phyloP scores from a whole-genome alignment of 2,797 vertebrate genomes.

The Lagodon rhomboides region DNA sequence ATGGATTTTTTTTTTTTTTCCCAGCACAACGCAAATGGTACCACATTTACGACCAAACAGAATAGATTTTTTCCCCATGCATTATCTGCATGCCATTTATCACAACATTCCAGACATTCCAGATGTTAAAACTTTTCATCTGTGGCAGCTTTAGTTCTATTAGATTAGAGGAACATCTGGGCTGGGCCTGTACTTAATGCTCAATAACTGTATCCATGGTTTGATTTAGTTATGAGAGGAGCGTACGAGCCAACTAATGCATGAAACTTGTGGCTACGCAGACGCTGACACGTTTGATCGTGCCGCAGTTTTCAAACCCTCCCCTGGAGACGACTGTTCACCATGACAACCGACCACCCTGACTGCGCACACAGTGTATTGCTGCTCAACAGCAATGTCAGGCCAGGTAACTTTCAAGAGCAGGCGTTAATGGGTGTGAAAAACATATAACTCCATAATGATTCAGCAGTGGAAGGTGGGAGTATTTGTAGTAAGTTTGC shows the following conservation, averaged over 20 bases:
- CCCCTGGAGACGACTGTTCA: constrained; percentile 21
- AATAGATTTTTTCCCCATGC: background rate
- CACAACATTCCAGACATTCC: constrained; percentile 17
- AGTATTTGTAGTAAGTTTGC: background rate
- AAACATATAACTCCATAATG: constrained; percentile 10
- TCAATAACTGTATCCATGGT: constrained; percentile 4
- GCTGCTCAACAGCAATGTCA: constrained; percentile 12
- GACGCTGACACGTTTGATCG: constrained; percentile 20
- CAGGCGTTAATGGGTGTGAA: constrained; percentile 2
- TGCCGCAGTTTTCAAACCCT: constrained; percentile 1
- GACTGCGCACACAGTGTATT: background rate
- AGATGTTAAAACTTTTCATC: constrained; percentile 24
- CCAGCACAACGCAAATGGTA: constrained; percentile 9
- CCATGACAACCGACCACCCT: constrained; percentile 29
- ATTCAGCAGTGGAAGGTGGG: constrained; percentile 9
- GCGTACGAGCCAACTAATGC: background rate
- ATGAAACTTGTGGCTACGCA: constrained; percentile 17
- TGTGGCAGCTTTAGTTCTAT: constrained; percentile 32
- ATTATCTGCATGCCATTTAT: constrained; percentile 5
- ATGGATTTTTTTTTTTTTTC: background rate
- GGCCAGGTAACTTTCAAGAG: background rate
- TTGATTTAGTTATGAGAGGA: constrained; percentile 10
- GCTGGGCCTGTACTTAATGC: background rate
- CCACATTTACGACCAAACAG: constrained; percentile 29
- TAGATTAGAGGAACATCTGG: constrained; percentile 26